Conservation (phyloP, 2,888 invertebrate species). For the Heteropelma amictum region DNA sequence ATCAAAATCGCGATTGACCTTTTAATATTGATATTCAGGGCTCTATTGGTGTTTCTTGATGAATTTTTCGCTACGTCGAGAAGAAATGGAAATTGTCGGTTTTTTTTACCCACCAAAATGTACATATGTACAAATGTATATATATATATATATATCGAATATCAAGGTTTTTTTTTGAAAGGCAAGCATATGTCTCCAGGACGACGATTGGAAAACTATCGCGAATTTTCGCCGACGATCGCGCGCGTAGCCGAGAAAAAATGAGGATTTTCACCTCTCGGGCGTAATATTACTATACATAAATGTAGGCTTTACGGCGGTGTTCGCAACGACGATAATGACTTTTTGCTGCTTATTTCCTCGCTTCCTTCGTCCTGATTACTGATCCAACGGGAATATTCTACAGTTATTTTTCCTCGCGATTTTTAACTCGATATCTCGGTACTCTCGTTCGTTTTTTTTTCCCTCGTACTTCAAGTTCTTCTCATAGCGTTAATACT, state of each 20-base stretch:
- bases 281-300: conserved; percentile 17
- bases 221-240: conserved; percentile 23
- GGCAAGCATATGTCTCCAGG: conserved; percentile 68
- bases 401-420: conserved; percentile 21
- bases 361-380: neutral
- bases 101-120: conserved; percentile 48
- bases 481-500: conserved; percentile 42
- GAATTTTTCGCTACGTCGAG: no score
- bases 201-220: conserved; percentile 37
- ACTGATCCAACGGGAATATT: conserved; percentile 29
- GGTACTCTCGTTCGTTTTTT: neutral
- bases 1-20: no score
- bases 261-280: conserved; percentile 5
- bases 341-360: neutral
- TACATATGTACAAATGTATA: conserved; percentile 32
- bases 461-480: conserved; percentile 12
- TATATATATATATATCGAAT: conserved; percentile 54
- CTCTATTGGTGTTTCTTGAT: no score
- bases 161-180: conserved; percentile 65
- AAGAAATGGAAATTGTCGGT: neutral
- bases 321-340: conserved; percentile 14
- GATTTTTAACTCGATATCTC: conserved; percentile 4
- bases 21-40: no score
- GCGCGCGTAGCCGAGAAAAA: conserved; percentile 15
- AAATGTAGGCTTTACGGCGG: conserved; percentile 25